Evolutionary conservation across 2,797 vertebrate species (phyloP), one percentile per base, ranked within the genome.

Genomic region (Gymnodraco acuticeps): DNA sequence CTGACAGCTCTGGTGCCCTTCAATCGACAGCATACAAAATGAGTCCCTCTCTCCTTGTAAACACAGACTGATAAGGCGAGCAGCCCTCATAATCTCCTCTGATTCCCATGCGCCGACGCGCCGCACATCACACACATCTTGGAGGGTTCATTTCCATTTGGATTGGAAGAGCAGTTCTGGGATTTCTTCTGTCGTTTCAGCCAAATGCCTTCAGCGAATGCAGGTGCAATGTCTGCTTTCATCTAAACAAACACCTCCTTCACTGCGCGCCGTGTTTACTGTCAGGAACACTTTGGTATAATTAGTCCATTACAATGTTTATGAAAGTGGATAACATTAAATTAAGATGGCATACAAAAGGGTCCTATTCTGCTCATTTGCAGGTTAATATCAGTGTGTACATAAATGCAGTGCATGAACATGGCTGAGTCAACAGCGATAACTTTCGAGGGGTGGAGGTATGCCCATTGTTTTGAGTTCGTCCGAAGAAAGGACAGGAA

Each of bases 61-160:
- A 91, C 84, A 88, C 73, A 31, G 50, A 50, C 86, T 80, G 82
- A 92, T 90, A 88, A 89, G 73, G 74, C 46, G 52, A 72, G 81
- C 73, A 75, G 27, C 69, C 67, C 72, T 87, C 79, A 61, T 91
- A 90, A 92, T 92, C 78, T 87, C 69, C 52, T 79, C 69, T 69
- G 78, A 85, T 80, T 88, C 69, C 58, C 46, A 15, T 31, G 66
- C 68, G 54, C 66, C 75, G 43, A 68, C 52, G 64, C 82, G 73
- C 73, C 0, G 17, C 64, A 64, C 82, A 82, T 83, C 74, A 53
- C 38, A 76, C 76, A 69, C 79, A 75, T 87, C 77, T 77, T 65
- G 58, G 48, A 73, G 65, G 73, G 46, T 81, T 77, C 50, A 84
- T 91, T 89, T 87, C 71, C 73, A 80, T 90, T 78, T 73, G 42